Evolutionary conservation across 2,888 invertebrate genomes (phyloP), one percentile per base, ranked within the genome.

Genomic region (Morinoia aosen): DNA sequence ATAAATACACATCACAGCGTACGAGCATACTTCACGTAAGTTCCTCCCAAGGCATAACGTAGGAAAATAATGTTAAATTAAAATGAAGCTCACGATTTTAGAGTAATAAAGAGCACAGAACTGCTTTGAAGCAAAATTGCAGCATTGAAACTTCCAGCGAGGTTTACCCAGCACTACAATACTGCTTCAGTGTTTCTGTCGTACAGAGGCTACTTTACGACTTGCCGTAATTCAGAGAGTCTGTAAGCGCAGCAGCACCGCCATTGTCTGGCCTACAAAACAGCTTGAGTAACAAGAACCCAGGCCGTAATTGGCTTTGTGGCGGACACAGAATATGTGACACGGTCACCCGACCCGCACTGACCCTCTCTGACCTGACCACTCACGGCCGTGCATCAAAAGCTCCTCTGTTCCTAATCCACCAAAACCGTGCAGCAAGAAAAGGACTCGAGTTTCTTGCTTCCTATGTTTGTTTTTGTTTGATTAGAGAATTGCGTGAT

Each of bases 281-380:
- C 90, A 90, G 40, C 90, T 48, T 40, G 90, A 33, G 93, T 93
- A 93, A 93, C 93, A 93, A 56, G 93, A 93, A 33, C 57, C 93
- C 57, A 56, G 19, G 93, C 48, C 93, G 93, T 93, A 93, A 93
- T 93, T 93, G 93, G 57, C 93, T 56, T 93, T 56, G 93, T 57
- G 93, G n/a, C 57, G 2, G 57, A 5, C 93, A 93, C 93, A 39
- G 93, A 93, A 33, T 93, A 93, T 93, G 93, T 93, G 93, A 93
- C 93, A 57, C 93, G 93, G 93, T 93, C 93, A 93, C 25, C 57
- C 33, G 93, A 93, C 56, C 93, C 93, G 10, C 14, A 10, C 25
- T 93, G 93, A 93, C 93, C 93, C 93, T 10, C 90, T 40, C 14
- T 90, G 90, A 90, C 90, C 90, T 90, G 40, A 48, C 40, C 90